Base-by-base conservation (phyloP, 1,140 invertebrate species). In the Papilio aristodemus region DNA sequence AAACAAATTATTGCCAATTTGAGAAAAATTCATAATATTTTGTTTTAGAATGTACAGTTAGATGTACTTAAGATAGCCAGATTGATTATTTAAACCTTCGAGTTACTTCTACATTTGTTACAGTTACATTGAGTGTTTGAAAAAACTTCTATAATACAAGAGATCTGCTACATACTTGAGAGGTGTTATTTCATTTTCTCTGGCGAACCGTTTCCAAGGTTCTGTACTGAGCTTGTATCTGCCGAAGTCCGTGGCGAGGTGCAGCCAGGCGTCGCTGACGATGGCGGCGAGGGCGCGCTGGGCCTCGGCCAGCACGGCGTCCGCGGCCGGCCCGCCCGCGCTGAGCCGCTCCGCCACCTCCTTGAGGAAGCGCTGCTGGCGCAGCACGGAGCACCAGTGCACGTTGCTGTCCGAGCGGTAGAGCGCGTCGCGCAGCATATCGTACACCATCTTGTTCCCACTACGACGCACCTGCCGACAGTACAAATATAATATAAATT, bases 351-450 rank as follows among this genome's bases (percentile, higher is more conserved):
- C 91, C 0, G 95, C 73, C 0, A 97, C 71, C 32, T 94, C 92
- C 11, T 92, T 94, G 6, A 98, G 91, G 83, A 98, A 97, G 62
- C 94, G 94, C 50, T 95, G 94, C 79, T 98, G 97, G 0, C 94
- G 92, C 10, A 97, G 81, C 70, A 97, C 93, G 64, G 94, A 95
- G 57, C 92, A 93, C 62, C 93, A 91, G 78, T 94, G 94, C 70
- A 94, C 87, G 84, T 97, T 98, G 76, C 94, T 96, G 68, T 96
- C 95, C 94, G 88, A 62, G 83, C 91, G 79, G 81, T 90, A 91
- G 0, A 90, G 50, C 0, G 86, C 68, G 64, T 91, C 90, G 13
- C 85, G 75, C 0, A 91, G 73, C 0, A 84, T 75, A 60, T 90
- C 87, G 66, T 83, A 78, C 0, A 86, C 84, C 81, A 92, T 91